Conservation (phyloP, 2,797 vertebrate species). For the Amblyopsis hoosieri region DNA sequence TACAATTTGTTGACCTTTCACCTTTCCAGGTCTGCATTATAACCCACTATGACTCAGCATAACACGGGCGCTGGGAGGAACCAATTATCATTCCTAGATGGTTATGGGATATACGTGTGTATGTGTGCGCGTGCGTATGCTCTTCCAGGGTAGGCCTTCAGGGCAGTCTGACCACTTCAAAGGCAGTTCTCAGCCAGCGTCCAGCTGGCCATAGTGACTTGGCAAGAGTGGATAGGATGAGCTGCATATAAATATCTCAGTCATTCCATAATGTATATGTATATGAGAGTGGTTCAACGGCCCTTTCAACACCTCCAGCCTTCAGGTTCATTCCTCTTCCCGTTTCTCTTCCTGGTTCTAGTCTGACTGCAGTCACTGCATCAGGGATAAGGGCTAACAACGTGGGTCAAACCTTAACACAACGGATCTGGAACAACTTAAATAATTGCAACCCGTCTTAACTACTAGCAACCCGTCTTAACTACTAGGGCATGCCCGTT, state of each 20-base stretch:
- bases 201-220: slow-evolving; percentile 51
- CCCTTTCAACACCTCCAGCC: not conserved
- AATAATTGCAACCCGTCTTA: slow-evolving; percentile 54
- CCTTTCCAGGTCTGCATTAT: slow-evolving; percentile 17
- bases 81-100: slow-evolving; percentile 46
- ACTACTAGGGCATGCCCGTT: slow-evolving; percentile 50
- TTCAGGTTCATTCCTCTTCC: not conserved
- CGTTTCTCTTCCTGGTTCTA: slow-evolving; percentile 28
- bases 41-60: slow-evolving; percentile 35
- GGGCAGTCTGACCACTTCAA: slow-evolving; percentile 53
- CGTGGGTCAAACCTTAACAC: slow-evolving; percentile 50
- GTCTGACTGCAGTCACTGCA: slow-evolving; percentile 44
- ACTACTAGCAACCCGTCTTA: slow-evolving; percentile 62
- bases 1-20: slow-evolving; percentile 20
- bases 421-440: slow-evolving; percentile 72
- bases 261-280: slow-evolving; percentile 22
- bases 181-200: slow-evolving; percentile 33
- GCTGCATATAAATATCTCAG: slow-evolving; percentile 4
- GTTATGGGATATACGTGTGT: slow-evolving; percentile 41
- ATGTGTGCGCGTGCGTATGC: slow-evolving; percentile 5
- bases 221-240: slow-evolving; percentile 42
- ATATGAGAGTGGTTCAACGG: slow-evolving; percentile 20
- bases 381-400: slow-evolving; percentile 54
- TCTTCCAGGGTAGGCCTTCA: slow-evolving; percentile 35
- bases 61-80: slow-evolving; percentile 27